phyloP scores from a whole-genome alignment of 2,888 invertebrate species.

The Amphipoea lucens region DNA sequence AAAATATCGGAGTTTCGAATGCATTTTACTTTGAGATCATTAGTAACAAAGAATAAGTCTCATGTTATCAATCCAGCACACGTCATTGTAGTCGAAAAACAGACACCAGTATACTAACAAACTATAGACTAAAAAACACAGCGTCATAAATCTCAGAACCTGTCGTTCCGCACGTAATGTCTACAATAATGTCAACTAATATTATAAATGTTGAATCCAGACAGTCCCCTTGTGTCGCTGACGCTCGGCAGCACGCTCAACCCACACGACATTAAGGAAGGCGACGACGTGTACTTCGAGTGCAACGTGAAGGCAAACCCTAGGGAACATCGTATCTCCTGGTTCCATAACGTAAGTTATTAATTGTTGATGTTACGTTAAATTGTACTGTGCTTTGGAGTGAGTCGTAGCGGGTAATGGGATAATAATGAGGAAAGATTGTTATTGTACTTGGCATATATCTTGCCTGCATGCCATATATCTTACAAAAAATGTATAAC shows the following conservation, averaged over 20 bases:
- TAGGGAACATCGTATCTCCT: conserved; percentile 95
- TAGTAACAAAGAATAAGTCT: neutral
- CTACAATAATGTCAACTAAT: conserved; percentile 31
- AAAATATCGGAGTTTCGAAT: no score
- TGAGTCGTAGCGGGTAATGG: neutral
- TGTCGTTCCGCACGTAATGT: neutral
- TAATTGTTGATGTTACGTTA: conserved; percentile 47
- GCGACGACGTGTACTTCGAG: conserved; percentile 97
- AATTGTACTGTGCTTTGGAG: neutral
- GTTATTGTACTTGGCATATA: neutral
- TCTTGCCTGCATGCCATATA: neutral
- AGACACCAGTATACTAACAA: neutral
- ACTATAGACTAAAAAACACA: neutral
- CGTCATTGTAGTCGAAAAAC: neutral
- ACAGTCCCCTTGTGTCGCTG: conserved; percentile 89
- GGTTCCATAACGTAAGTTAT: conserved; percentile 96
- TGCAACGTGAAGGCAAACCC: conserved; percentile 96
- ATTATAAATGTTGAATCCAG: conserved; percentile 73
- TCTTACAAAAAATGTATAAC: neutral
- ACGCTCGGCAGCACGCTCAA: conserved; percentile 96
- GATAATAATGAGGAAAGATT: neutral
- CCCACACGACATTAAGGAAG: conserved; percentile 97
- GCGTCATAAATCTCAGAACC: conserved; percentile 1
- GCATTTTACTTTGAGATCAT: neutral
- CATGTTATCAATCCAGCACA: neutral